These are phyloP conservation scores for Podarcis muralis DNA, from an alignment of 2,113 vertebrate species.

Conservation along the genomic window DNA sequence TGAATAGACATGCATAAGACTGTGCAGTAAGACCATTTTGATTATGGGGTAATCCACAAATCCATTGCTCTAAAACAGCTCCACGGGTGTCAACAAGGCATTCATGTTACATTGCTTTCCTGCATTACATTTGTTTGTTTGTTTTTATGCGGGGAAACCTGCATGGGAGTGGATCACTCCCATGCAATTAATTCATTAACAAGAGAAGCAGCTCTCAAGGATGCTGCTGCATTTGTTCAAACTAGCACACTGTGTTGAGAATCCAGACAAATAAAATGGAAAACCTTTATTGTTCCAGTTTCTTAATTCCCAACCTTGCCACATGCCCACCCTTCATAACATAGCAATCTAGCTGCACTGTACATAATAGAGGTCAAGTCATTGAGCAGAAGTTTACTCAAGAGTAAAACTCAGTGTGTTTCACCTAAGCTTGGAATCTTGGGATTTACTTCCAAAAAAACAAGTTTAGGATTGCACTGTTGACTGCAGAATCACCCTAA, in stretches of 20 bases:
- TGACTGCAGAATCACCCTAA: not conserved
- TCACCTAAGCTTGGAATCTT: conserved; percentile 10
- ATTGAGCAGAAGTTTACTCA: not conserved
- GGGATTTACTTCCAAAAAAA: not conserved
- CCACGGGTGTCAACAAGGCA: not conserved
- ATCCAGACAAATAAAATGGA: not conserved
- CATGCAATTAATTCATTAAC: not conserved
- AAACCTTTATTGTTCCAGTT: not conserved
- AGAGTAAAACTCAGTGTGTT: not conserved
- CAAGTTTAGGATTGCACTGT: not conserved
- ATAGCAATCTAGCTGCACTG: not conserved
- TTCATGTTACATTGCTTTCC: not conserved
- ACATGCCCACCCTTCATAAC: not conserved
- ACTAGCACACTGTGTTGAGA: not conserved
- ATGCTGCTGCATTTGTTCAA: not conserved
- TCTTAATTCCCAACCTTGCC: conserved; percentile 25
- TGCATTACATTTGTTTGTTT: not conserved
- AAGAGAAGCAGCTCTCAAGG: not conserved
- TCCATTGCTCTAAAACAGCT: not conserved
- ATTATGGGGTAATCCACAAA: not conserved
- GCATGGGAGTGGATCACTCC: not conserved
- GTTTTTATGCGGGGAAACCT: too few relatives aligned
- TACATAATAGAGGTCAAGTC: conserved; percentile 39
- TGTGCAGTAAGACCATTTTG: not conserved
- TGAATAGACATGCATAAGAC: too few relatives aligned